Conservation (phyloP, 2,113 vertebrate species). For the Gadus chalcogrammus region DNA sequence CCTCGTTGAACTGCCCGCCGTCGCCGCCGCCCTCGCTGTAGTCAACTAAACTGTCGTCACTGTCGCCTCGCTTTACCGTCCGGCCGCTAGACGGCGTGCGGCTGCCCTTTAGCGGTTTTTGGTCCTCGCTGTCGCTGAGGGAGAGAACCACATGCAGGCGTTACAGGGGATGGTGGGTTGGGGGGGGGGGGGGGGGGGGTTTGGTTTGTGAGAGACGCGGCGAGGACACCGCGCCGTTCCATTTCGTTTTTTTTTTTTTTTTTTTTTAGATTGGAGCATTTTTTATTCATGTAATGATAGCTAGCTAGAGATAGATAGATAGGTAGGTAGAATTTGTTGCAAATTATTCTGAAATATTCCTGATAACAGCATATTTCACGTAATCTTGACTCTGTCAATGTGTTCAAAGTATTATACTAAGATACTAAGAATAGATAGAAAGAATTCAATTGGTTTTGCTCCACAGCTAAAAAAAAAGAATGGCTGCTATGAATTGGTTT, state of each 20-base stretch:
- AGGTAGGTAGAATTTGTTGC: background rate
- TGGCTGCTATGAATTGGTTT: constrained; percentile 60
- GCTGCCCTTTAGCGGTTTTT: constrained; percentile 95
- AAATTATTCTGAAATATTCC: too few species aligned
- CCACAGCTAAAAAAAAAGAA: constrained; percentile 54
- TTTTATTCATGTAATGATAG: background rate
- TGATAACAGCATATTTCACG: too few species aligned
- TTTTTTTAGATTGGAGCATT: constrained; percentile 65
- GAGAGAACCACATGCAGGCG: constrained; percentile 77
- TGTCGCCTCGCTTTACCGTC: constrained; percentile 95
- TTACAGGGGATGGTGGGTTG: constrained; percentile 61
- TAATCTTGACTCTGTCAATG: too few species aligned
- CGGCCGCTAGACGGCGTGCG: constrained; percentile 88
- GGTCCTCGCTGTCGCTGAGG: constrained; percentile 93
- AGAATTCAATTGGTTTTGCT: constrained; percentile 41
- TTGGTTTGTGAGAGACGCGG: constrained; percentile 57
- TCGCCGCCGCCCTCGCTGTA: constrained; percentile 97
- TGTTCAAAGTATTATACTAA: too few species aligned
- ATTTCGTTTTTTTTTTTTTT: constrained; percentile 56
- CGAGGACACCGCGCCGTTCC: constrained; percentile 32
- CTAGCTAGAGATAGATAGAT: background rate
- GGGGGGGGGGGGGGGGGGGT: constrained; percentile 27
- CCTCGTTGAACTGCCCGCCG: constrained; percentile 97
- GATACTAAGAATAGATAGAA: background rate
- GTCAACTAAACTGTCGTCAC: constrained; percentile 98